Evolutionary conservation across 2,797 vertebrate species (phyloP), one percentile per base, ranked within the genome.

Genomic region (Microcaecilia unicolor): DNA sequence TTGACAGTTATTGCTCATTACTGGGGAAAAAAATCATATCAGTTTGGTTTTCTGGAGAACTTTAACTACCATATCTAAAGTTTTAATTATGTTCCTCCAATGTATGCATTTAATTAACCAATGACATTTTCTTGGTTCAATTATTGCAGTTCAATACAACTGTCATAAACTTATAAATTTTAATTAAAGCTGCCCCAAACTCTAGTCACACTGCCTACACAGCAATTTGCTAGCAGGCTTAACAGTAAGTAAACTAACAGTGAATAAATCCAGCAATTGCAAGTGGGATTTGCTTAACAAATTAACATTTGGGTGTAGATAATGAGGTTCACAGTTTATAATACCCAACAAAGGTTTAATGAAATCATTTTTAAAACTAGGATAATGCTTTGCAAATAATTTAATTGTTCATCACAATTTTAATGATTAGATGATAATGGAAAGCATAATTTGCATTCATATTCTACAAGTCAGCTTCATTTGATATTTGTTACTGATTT

Each of bases 41-140:
- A 44, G 54, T 67, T 67, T 65, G 38, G 39, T 31, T 47, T 57
- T 46, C 44, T 18, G 48, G 37, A 45, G 58, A 72, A 56, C 41
- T 54, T 40, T 61, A 37, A 51, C 55, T 55, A 34, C 34, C 62
- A 59, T 36, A 58, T 28, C 37, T 34, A 55, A 75, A 74, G 63
- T 63, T 83, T 77, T 76, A 81, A 81, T 81, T 80, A 72, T 55
- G 48, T 0, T 41, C 67, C 51, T 64, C 52, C 64, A 58, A 71
- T 68, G 32, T 57, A 36, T 70, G 51, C 31, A 66, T 81, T 80
- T 78, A 79, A 74, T 82, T 82, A 82, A 78, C 62, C 58, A 51
- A 61, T 76, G 67, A 62, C 57, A 77, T 80, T 78, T 80, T 39
- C 43, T 73, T 70, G 63, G 47, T 72, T 74, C 59, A 67, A 50